Conservation (phyloP, 2,113 vertebrate genomes). For the Stigmatopora argus region DNA sequence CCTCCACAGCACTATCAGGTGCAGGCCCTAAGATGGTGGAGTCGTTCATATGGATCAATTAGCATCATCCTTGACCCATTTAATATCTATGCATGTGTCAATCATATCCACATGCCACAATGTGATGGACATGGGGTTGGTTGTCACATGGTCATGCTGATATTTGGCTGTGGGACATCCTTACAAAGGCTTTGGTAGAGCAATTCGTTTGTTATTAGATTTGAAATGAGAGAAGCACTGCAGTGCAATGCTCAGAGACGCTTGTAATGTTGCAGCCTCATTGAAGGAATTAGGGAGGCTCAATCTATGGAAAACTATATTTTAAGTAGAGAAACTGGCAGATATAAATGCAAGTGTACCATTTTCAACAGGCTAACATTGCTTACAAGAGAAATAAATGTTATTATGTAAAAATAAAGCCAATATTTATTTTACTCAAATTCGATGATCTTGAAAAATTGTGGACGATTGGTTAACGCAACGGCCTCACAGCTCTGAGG, state of each 20-base stretch:
- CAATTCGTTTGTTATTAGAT: background rate
- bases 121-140: background rate
- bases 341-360: background rate
- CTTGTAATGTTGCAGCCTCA: background rate
- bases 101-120: background rate
- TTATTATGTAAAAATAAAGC: background rate
- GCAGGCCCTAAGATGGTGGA: background rate
- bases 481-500: too few species aligned
- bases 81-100: background rate
- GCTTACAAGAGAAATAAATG: background rate
- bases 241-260: background rate
- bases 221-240: background rate
- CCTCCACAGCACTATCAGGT: constrained; percentile 7
- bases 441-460: too few species aligned
- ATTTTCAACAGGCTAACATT: background rate
- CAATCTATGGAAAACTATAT: background rate
- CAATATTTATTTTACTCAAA: background rate
- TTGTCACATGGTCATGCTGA: background rate
- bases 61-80: background rate
- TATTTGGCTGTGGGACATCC: background rate
- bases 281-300: background rate
- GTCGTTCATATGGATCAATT: background rate
- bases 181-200: background rate
- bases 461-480: too few species aligned
- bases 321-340: background rate